Evolutionary conservation across 1,140 invertebrate genomes (phyloP).

Genomic region (Cherax destructor): DNA sequence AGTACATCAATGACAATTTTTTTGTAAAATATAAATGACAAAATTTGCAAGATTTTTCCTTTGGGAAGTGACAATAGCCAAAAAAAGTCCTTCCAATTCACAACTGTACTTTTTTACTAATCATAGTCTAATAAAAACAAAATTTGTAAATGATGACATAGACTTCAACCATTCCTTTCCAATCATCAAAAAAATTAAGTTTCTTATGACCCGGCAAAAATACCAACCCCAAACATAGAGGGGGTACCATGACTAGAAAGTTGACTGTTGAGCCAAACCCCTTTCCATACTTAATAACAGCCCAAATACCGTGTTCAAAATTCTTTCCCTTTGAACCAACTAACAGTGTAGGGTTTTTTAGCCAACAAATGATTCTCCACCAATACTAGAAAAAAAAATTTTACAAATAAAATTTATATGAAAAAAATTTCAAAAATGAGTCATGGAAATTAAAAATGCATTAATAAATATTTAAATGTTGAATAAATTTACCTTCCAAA

Average conservation of each 20-base stretch:
- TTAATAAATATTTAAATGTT: no score
- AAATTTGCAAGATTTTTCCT: no score
- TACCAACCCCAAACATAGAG: conserved; percentile 86
- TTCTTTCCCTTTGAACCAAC: conserved; percentile 98
- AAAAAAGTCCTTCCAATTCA: no score
- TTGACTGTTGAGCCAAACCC: conserved; percentile 96
- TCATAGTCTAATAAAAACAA: no score
- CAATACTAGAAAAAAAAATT: conserved; percentile 83
- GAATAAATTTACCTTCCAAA: no score
- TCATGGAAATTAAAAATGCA: no score
- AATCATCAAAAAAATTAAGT: conserved; percentile 88
- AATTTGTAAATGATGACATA: not conserved
- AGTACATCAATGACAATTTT: no score
- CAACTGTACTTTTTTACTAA: no score
- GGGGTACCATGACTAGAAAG: conserved; percentile 91
- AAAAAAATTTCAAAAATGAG: no score
- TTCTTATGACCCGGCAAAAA: conserved; percentile 83
- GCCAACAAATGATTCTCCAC: conserved; percentile 96
- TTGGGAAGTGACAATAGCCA: no score
- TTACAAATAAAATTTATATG: no score
- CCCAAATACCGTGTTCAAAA: conserved; percentile 98
- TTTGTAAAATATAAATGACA: no score
- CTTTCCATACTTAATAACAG: conserved; percentile 92
- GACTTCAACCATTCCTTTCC: conserved; percentile 77
- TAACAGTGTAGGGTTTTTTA: conserved; percentile 97